phyloP scores from a whole-genome alignment of 2,797 vertebrate genomes.

The Arrhamphus sclerolepis region DNA sequence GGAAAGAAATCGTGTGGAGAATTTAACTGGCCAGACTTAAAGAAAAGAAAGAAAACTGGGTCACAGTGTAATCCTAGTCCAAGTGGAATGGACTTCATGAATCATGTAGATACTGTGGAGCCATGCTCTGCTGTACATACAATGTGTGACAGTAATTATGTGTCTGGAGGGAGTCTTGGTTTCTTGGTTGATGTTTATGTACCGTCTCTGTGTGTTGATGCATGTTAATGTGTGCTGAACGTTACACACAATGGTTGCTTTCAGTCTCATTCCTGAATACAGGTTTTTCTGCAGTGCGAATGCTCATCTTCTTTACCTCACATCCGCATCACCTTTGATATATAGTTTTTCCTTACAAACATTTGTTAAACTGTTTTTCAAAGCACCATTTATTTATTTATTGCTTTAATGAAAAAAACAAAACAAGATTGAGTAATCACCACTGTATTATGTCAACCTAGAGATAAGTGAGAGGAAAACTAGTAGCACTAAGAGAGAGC shows the following conservation, averaged over 20 bases:
- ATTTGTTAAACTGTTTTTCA: neutral
- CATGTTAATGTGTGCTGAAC: constrained; percentile 6
- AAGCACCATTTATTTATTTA: too few species aligned
- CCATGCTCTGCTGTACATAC: constrained; percentile 18
- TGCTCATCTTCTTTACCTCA: neutral
- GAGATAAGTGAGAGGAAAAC: too few species aligned
- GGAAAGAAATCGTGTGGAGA: neutral
- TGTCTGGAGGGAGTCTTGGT: constrained; percentile 17
- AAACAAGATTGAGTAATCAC: too few species aligned
- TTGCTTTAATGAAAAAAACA: too few species aligned
- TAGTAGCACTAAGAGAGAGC: too few species aligned
- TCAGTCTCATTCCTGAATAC: constrained; percentile 12
- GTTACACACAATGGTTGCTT: constrained; percentile 10
- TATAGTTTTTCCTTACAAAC: neutral
- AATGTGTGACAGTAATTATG: constrained; percentile 25
- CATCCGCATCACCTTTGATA: neutral
- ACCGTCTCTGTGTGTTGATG: constrained; percentile 23
- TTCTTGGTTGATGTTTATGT: constrained; percentile 17
- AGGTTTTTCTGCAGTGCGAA: neutral
- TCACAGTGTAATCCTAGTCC: constrained; percentile 55
- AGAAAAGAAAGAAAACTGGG: constrained; percentile 51
- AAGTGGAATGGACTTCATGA: constrained; percentile 62
- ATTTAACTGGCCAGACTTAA: constrained; percentile 14
- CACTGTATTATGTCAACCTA: too few species aligned
- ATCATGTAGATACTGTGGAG: constrained; percentile 62